Base-by-base conservation (phyloP, 2,888 invertebrate genomes). In the Caenorhabditis virilis region DNA sequence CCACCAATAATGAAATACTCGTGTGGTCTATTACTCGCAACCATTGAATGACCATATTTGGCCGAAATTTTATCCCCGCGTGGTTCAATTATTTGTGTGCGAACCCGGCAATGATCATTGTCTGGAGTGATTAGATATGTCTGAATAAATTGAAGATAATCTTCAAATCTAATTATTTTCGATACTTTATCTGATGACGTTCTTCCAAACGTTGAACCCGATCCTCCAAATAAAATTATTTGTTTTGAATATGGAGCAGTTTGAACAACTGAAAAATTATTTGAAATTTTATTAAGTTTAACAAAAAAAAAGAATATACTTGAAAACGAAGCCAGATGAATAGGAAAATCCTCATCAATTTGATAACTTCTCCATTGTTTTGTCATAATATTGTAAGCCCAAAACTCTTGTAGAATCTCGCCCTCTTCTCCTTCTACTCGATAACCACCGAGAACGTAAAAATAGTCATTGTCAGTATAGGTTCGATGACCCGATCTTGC, bases 361-460 rank as follows among this genome's bases (percentile, higher is more conserved):
- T 25, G 42, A 33, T 68, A 68, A n/a, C 54, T 39, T 56, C 56
- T 57, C 78, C 78, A 78, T 43, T 64, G 46, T 15, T 64, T 50
- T 0, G 74, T 72, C 2, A 67, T 47, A 2, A 74, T 27, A 26
- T 76, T 78, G 36, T 78, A 61, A 0, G 74, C 64, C 57, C 63
- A 63, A 11, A 65, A 6, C 22, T 60, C 65, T 33, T 48, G 36
- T 27, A 45, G 47, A 45, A 65, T 60, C 5, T 23, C 11, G 1
- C 52, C 49, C 2, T 11, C 3, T 2, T 18, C 15, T 6, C 11
- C 7, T 6, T 43, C 27, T 18, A 15, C 30, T 20, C 55, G 60
- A 27, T 69, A 80, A 13, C 80, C 79, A 7, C 80, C 80, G 27
- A 80, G 52, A 5, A 76, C 46, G 46, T 78, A 80, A n/a, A 80